Evolutionary conservation across 2,888 invertebrate species (phyloP).

Genomic region (Entomobrya multifasciata): DNA sequence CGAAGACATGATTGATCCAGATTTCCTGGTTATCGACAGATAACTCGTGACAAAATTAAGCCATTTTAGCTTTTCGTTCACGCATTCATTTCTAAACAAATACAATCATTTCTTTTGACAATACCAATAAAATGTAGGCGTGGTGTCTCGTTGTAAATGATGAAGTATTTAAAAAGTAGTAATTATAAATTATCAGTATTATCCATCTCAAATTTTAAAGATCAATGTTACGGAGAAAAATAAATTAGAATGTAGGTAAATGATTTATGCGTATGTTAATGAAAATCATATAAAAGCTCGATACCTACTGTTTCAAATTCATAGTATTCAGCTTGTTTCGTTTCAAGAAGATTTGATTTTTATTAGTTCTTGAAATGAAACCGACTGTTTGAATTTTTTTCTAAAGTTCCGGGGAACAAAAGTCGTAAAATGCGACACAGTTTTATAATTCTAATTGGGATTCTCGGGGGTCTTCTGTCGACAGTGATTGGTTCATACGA

Average conservation of each 20-base stretch:
- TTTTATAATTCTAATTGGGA: conserved; percentile 53
- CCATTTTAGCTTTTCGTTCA: background rate
- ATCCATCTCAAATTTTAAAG: no score
- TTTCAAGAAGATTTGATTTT: background rate
- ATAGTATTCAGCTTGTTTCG: background rate
- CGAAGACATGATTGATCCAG: conserved; percentile 54
- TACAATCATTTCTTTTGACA: background rate
- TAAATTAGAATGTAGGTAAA: no score
- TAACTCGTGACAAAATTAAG: background rate
- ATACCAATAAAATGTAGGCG: background rate
- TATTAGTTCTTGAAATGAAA: no score
- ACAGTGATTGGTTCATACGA: conserved; percentile 70
- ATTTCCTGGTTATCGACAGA: background rate
- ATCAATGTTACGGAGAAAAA: no score
- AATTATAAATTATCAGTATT: no score
- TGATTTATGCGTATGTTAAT: no score
- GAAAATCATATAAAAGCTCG: conserved; percentile 4
- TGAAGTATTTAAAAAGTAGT: no score
- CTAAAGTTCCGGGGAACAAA: background rate
- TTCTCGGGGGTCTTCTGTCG: conserved; percentile 61
- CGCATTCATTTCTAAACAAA: background rate
- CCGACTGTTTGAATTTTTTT: background rate
- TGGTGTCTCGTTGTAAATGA: conserved; percentile 5
- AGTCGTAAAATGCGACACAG: conserved; percentile 60
- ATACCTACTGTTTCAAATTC: background rate